phyloP scores from a whole-genome alignment of 2,888 invertebrate species.

The Eupeodes luniger region DNA sequence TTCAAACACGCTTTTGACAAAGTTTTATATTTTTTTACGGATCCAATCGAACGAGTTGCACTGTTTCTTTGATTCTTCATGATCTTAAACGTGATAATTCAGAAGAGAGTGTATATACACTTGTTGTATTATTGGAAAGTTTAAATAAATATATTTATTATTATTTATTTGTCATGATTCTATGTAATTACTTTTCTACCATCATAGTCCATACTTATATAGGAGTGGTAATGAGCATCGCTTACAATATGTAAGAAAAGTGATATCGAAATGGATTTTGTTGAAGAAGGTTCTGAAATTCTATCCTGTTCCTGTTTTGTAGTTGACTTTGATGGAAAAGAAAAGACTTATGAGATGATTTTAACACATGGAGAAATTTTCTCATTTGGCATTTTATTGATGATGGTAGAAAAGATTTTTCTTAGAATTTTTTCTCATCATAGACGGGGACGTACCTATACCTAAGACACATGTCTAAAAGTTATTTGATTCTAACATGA shows the following conservation, averaged over 20 bases:
- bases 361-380: neutral
- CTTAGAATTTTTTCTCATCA: slow-evolving; percentile 16
- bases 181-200: slow-evolving; percentile 40
- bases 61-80: neutral
- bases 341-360: neutral
- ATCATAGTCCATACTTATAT: slow-evolving; percentile 36
- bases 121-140: slow-evolving; percentile 46
- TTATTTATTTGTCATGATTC: slow-evolving; percentile 62
- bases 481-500: slow-evolving; percentile 35
- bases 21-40: too few relatives aligned
- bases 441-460: neutral
- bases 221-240: slow-evolving; percentile 64
- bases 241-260: slow-evolving; percentile 29
- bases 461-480: neutral
- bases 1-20: too few relatives aligned
- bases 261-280: neutral
- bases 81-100: neutral
- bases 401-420: neutral
- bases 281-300: neutral
- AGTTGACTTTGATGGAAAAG: neutral
- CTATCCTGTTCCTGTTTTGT: neutral
- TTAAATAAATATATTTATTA: slow-evolving; percentile 34
- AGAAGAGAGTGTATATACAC: neutral
- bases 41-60: neutral
- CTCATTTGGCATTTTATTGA: neutral